A percentile compares a stretch with the other conserved stretches of the same genome.
phyloP scores from a whole-genome alignment of 2,888 invertebrate genomes.

The Morinoia aosen region DNA sequence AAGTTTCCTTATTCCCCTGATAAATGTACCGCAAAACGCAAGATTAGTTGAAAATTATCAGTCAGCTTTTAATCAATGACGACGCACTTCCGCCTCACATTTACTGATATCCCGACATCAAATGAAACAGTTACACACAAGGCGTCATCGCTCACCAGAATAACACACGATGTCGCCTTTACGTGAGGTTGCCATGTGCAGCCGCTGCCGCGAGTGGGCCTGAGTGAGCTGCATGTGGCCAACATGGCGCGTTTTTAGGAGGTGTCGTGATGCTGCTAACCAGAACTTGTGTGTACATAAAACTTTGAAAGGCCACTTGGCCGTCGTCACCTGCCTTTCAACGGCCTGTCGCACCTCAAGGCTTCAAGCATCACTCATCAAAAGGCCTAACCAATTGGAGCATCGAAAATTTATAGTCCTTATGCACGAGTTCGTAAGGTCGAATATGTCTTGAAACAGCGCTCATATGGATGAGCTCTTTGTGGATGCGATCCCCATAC shows the following conservation, averaged over 20 bases:
- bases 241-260: constrained; percentile 41
- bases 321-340: constrained; percentile 53
- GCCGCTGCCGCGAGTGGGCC: background rate
- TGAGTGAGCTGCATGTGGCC: constrained; percentile 26
- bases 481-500: background rate
- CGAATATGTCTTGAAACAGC: background rate
- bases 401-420: background rate
- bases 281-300: constrained; percentile 51
- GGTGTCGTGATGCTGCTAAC: constrained; percentile 51
- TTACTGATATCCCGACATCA: background rate
- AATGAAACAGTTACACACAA: background rate
- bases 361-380: constrained; percentile 36
- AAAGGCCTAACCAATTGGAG: background rate
- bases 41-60: background rate
- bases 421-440: background rate
- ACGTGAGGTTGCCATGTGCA: background rate
- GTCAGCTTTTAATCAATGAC: background rate
- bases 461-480: background rate
- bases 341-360: constrained; percentile 50
- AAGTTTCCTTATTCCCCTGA: background rate
- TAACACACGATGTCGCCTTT: background rate
- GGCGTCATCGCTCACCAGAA: background rate
- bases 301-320: constrained; percentile 53
- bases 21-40: background rate
- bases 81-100: background rate